Evolutionary conservation across 1,140 invertebrate genomes (phyloP).

Genomic region (Cardiocondyla obscurior): DNA sequence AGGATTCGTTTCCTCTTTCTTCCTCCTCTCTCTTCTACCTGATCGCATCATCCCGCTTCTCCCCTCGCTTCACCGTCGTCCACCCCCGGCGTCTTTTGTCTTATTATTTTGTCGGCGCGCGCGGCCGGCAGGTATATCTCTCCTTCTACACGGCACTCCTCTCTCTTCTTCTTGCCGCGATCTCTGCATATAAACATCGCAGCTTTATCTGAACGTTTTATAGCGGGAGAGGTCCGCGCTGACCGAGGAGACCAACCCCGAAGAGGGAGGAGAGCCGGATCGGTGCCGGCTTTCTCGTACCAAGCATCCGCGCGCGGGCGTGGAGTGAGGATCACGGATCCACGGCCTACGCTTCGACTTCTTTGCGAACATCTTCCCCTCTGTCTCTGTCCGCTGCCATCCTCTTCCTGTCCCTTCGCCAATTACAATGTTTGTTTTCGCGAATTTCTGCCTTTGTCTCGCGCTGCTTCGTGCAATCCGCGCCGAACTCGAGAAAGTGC

Average conservation of each 20-base stretch:
- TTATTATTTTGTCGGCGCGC: slow-evolving; percentile 76
- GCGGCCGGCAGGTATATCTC: slow-evolving; percentile 70
- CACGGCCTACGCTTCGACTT: slow-evolving; percentile 58
- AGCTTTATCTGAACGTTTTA: slow-evolving; percentile 79
- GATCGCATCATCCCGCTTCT: background rate
- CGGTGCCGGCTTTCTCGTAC: slow-evolving; percentile 4
- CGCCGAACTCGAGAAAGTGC: slow-evolving; percentile 22
- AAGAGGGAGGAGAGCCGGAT: slow-evolving; percentile 44
- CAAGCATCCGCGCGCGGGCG: background rate
- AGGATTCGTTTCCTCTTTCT: slow-evolving; percentile 22
- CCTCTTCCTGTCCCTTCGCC: background rate
- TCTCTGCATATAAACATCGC: slow-evolving; percentile 78
- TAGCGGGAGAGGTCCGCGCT: slow-evolving; percentile 62
- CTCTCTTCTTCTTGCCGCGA: slow-evolving; percentile 57
- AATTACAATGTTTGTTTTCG: slow-evolving; percentile 51
- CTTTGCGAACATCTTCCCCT: slow-evolving; percentile 1
- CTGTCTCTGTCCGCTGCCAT: slow-evolving; percentile 3
- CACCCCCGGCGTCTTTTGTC: slow-evolving; percentile 74
- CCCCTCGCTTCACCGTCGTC: slow-evolving; percentile 44
- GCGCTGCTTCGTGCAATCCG: slow-evolving; percentile 1
- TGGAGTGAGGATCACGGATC: slow-evolving; percentile 27
- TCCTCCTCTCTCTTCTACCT: slow-evolving; percentile 18
- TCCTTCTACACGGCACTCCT: slow-evolving; percentile 59
- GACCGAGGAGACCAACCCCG: slow-evolving; percentile 50
- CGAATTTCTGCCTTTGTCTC: slow-evolving; percentile 54